Conservation (phyloP, 1,140 invertebrate genomes). For the Saccostrea echinata region DNA sequence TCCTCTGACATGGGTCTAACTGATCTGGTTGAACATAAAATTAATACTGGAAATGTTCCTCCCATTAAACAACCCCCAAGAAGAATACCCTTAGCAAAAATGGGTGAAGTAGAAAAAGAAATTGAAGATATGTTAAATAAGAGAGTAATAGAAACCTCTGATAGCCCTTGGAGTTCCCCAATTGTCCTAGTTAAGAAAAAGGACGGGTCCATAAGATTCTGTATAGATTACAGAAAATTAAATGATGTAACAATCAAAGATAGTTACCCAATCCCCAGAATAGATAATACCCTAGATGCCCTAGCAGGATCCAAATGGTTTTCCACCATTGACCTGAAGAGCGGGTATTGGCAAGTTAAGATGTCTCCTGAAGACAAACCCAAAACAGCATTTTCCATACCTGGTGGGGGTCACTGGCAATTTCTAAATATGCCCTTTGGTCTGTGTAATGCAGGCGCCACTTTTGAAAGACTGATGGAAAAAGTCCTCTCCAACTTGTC, state of each 20-base stretch:
- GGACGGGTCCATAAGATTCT: constrained; percentile 80
- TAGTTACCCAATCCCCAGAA: constrained; percentile 60
- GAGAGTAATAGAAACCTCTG: constrained; percentile 68
- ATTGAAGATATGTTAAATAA: constrained; percentile 73
- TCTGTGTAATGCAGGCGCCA: constrained; percentile 60
- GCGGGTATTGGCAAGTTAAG: constrained; percentile 41
- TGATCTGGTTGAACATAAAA: constrained; percentile 49
- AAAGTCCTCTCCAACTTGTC: constrained; percentile 30
- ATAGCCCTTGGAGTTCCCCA: constrained; percentile 81
- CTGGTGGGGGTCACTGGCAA: constrained; percentile 18
- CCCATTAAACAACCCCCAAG: constrained; percentile 49
- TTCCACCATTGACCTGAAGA: constrained; percentile 36
- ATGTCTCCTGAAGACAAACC: constrained; percentile 54
- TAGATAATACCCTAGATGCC: constrained; percentile 22
- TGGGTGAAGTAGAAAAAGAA: constrained; percentile 36
- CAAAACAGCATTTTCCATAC: too few species aligned
- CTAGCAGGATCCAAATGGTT: constrained; percentile 26
- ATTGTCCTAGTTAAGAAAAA: constrained; percentile 80
- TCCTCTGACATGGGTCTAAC: constrained; percentile 49
- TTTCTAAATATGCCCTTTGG: constrained; percentile 12
- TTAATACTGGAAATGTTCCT: constrained; percentile 40
- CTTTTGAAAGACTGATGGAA: constrained; percentile 68
- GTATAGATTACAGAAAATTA: constrained; percentile 80
- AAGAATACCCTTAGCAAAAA: constrained; percentile 43
- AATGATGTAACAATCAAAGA: constrained; percentile 58